Base-by-base conservation (phyloP, 2,797 vertebrate genomes). In the Holocentrus rufus region DNA sequence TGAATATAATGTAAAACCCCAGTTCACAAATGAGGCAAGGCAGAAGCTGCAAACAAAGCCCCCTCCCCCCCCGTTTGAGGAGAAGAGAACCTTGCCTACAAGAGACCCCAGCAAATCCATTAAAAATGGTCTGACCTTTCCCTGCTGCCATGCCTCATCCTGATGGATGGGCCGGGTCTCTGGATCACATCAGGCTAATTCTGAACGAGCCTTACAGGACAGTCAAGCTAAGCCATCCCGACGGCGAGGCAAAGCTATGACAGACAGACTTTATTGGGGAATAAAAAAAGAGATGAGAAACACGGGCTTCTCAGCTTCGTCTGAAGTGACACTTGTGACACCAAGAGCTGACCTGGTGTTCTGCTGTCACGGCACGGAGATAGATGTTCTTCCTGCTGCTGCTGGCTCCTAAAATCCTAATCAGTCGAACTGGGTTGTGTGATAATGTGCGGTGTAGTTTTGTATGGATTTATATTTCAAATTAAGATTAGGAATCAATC, bases 91-190 rank as follows among this genome's bases (percentile, higher is more conserved):
- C 47, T 31, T 60, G 22, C 2, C 60, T 62, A 31, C 7, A 50
- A 59, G 47, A 53, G 59, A 69, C 61, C 63, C 25, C 42, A 59
- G 8, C 7, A 42, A 70, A 46, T 31, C 60, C 52, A 70, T 65
- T 50, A 65, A 58, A 46, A 34, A 65, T 53, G 46, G 54, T 18
- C 36, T 39, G 30, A 68, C 59, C 42, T 46, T 50, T 47, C 47
- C 52, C 59, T 39, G 47, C 49, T 47, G 54, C 49, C 47, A 15
- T 22, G 2, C 25, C 31, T 52, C 70, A 58, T 34, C 59, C 56
- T 72, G 53, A 42, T 65, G 46, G 62, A 52, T 65, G 62, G 30
- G 7, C 4, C 8, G 46, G 47, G 47, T 30, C 47, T 50, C 62
- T 30, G 4, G 36, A 46, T 44, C 62, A 50, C 30, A 52, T 18